Evolutionary conservation across 2,797 vertebrate genomes (phyloP).

Genomic region (Enteromius mattozi): DNA sequence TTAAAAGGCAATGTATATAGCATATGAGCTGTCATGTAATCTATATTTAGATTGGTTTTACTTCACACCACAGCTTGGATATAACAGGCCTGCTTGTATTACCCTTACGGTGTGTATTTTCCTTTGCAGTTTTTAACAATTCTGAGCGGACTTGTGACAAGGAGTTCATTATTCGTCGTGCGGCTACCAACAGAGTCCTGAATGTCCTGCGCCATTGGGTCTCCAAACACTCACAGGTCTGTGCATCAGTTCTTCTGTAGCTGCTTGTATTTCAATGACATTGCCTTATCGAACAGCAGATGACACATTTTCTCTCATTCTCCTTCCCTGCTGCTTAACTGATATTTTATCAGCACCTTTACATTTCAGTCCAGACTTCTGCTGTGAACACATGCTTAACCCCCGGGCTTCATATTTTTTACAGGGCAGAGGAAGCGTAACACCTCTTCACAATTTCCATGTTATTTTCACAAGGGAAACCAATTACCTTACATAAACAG

Average conservation of each 20-base stretch:
- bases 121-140: conserved; percentile 86
- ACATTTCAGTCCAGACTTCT: not conserved
- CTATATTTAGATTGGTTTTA: not conserved
- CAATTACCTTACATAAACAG: conserved; percentile 48
- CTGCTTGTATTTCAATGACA: not conserved
- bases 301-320: not conserved
- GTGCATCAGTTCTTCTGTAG: not conserved
- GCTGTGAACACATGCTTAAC: conserved; percentile 20
- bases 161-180: conserved; percentile 96
- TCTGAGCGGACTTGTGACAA: conserved; percentile 94
- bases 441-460: conserved; percentile 49
- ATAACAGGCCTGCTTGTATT: not conserved
- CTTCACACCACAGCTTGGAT: not conserved
- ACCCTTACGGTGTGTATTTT: not conserved
- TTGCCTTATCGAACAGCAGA: not conserved
- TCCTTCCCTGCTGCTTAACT: conserved; percentile 6
- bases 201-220: conserved; percentile 98
- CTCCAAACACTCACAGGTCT: conserved; percentile 95
- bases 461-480: conserved; percentile 41
- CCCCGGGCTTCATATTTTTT: conserved; percentile 37
- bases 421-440: conserved; percentile 37
- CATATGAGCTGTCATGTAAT: not conserved
- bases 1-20: not conserved
- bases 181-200: conserved; percentile 94
- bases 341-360: conserved; percentile 20